Base-by-base conservation (phyloP, 1,140 invertebrate species). In the Ostrea edulis region DNA sequence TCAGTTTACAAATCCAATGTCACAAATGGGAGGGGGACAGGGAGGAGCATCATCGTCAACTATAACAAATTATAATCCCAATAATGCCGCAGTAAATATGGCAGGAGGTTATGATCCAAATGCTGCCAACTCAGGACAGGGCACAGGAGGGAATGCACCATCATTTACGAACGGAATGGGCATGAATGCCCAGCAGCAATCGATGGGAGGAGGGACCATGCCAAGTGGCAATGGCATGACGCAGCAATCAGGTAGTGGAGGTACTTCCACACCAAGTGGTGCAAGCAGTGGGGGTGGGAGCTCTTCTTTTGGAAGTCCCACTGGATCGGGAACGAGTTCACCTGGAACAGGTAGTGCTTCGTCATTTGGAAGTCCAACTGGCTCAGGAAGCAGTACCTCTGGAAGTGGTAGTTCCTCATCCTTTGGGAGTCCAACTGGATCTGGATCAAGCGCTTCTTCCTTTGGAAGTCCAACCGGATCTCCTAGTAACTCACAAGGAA, bases 61-160 rank as follows among this genome's bases (percentile, higher is more conserved):
- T 22, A 85, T 85, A 1, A 87, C 91, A 8, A 87, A 71, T 17
- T 90, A 90, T 25, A 77, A 90, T 81, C 88, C 88, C 7, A 90
- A 90, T 52, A 91, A 90, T 65, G 68, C 22, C 29, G 86, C 65
- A 17, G 85, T 89, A 22, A 90, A 90, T 52, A 89, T 86, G 55
- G 90, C 87, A 20, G 89, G 86, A 22, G 89, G 89, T 22, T 91
- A 91, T 87, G 89, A 91, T 84, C 91, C 91, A 17, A 91, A 91
- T 82, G 87, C 91, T 51, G 91, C 88, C 3, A 90, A 90, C 77
- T 68, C 88, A 0, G 85, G 88, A 29, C 77, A 81, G 29, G 86
- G 87, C 44, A 71, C 87, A 22, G 89, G 89, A 14, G 85, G 90
- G 8, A 85, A 88, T 83, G 85, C 87, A 9, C 86, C 88, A 17